Evolutionary conservation across 2,888 invertebrate species (phyloP).

Genomic region (Drosophila pseudotakahashii): DNA sequence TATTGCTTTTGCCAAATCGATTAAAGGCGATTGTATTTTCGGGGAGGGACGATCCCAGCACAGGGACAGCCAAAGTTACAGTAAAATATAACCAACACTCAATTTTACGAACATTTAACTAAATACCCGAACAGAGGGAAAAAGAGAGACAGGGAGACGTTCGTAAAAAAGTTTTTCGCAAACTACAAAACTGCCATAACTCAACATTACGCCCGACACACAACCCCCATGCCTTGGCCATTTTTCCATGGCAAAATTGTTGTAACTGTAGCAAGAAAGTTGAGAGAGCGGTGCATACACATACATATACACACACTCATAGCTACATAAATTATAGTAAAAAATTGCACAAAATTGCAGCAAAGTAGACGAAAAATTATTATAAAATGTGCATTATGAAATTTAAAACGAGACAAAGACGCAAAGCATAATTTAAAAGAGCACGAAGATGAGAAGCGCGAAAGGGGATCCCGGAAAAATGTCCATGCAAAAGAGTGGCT

Average conservation of each 20-base stretch:
- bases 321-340: conserved; percentile 69
- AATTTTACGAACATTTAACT: conserved; percentile 76
- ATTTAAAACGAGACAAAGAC: conserved; percentile 76
- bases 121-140: conserved; percentile 56
- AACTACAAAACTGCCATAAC: conserved; percentile 78
- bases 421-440: conserved; percentile 64
- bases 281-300: conserved; percentile 31
- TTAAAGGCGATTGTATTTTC: conserved; percentile 57
- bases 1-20: conserved; percentile 70
- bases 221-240: conserved; percentile 38
- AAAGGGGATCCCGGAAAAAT: conserved; percentile 4
- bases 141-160: conserved; percentile 37
- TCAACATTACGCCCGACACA: conserved; percentile 71
- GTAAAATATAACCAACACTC: conserved; percentile 64
- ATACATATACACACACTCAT: conserved; percentile 26
- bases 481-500: conserved; percentile 36
- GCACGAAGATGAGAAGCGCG: conserved; percentile 3
- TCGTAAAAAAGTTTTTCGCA: conserved; percentile 64
- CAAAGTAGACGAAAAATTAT: conserved; percentile 77
- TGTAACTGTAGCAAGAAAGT: conserved; percentile 56
- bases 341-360: conserved; percentile 77
- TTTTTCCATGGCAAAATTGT: conserved; percentile 63
- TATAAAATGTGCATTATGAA: conserved; percentile 78
- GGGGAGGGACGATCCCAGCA: not conserved
- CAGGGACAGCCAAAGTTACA: conserved; percentile 31